Evolutionary conservation across 2,888 invertebrate species (phyloP), one percentile per base, ranked within the genome.

Genomic region (Hirudinaria manillensis): DNA sequence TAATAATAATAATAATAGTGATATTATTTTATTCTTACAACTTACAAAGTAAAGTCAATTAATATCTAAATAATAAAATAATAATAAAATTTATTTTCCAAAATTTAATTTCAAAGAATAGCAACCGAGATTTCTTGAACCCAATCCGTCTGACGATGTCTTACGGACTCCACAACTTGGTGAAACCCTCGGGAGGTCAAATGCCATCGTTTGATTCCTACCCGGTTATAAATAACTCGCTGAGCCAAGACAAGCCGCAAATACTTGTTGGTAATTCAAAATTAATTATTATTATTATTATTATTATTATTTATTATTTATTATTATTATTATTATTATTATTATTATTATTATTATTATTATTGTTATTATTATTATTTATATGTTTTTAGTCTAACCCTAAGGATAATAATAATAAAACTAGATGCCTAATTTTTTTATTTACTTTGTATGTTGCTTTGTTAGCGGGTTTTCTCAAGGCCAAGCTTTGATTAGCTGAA

Each of bases 141-240:
- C 84, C 87, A 74, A 93, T 95, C 83, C 90, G 90, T 80, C 87
- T 96, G n/a, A 92, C 79, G 79, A 1, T 75, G 79, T 36, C 79
- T 81, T 70, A 70, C 34, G 45, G 78, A 79, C 21, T 61, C 45
- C 45, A 45, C 45, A 7, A 45, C 16, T 45, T 3, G 72, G 66
- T n/a, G 36, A 29, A 36, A 56, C 45, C 24, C 36, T 56, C n/a
- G 53, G 80, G 79, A 0, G 74, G 78, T 24, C 76, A 78, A 10
- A 84, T 93, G 4, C 91, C 92, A 0, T 88, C 89, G 78, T 90
- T 92, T 66, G 90, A 91, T 80, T 88, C 90, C 79, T 92, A 91
- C 82, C 95, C 96, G 0, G 93, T 97, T 70, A 86, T 97, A 74
- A 94, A 96, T 85, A 91, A 53, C 19, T 38, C 7, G 29, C 55